Evolutionary conservation across 2,888 invertebrate species (phyloP).

Genomic region (Acleris literana): DNA sequence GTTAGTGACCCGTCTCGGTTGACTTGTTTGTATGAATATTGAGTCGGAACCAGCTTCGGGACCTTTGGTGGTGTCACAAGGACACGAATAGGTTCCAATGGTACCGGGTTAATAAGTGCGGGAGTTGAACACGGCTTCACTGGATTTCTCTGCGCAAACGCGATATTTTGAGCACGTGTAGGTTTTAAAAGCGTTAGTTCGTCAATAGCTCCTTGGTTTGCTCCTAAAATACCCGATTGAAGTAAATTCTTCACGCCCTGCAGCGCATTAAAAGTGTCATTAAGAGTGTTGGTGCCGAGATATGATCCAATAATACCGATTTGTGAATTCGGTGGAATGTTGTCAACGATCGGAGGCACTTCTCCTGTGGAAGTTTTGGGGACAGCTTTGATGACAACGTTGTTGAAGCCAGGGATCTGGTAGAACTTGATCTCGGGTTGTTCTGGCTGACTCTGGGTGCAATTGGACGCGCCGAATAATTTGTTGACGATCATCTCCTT

Average conservation of each 20-base stretch:
- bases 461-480: slow-evolving; percentile 13
- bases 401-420: slow-evolving; percentile 33
- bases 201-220: slow-evolving; percentile 4
- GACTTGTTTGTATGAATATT: slow-evolving; percentile 37
- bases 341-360: slow-evolving; percentile 1
- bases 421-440: slow-evolving; percentile 11
- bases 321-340: slow-evolving; percentile 17
- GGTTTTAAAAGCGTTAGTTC: slow-evolving; percentile 14
- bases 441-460: slow-evolving; percentile 1
- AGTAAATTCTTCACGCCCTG: slow-evolving; percentile 33
- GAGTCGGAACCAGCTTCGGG: slow-evolving; percentile 22
- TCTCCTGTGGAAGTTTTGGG: slow-evolving; percentile 16
- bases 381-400: slow-evolving; percentile 35
- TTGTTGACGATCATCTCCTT: slow-evolving; percentile 22
- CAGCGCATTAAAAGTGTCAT: slow-evolving; percentile 34
- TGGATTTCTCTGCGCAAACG: slow-evolving; percentile 2
- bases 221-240: slow-evolving; percentile 30
- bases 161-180: not conserved
- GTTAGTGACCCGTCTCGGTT: slow-evolving; percentile 36
- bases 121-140: slow-evolving; percentile 14
- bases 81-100: slow-evolving; percentile 8
- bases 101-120: not conserved
- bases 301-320: slow-evolving; percentile 33
- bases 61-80: slow-evolving; percentile 8
- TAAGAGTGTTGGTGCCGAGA: slow-evolving; percentile 32